A percentile compares a stretch with the other conserved stretches of the same genome.
Conservation (phyloP, 2,888 invertebrate species). For the Baronia brevicornis region DNA sequence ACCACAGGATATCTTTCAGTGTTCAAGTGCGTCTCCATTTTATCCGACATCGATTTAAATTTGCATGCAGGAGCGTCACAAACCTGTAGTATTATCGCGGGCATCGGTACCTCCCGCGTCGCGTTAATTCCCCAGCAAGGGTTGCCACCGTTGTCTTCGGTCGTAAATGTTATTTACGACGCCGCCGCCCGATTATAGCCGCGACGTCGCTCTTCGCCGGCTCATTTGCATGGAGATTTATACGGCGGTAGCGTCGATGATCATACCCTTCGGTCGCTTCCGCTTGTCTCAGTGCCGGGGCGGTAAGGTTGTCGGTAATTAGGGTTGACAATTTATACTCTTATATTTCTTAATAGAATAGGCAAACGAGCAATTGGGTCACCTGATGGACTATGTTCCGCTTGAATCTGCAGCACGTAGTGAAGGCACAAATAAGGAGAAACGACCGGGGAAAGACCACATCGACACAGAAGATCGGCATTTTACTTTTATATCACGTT, state of each 20-base stretch:
- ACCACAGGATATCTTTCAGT: too few species aligned
- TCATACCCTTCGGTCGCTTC: conserved; percentile 40
- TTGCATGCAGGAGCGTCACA: conserved; percentile 13
- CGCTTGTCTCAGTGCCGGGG: conserved; percentile 20
- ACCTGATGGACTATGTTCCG: too few species aligned
- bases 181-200: conserved; percentile 53
- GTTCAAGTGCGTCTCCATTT: too few species aligned
- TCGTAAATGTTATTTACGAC: conserved; percentile 65
- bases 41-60: too few species aligned
- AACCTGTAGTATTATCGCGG: conserved; percentile 16
- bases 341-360: too few species aligned
- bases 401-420: too few species aligned
- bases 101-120: conserved; percentile 40
- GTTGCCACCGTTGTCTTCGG: conserved; percentile 40
- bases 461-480: too few species aligned
- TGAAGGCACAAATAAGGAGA: too few species aligned
- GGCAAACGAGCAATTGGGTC: too few species aligned
- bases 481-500: too few species aligned
- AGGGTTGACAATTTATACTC: not conserved
- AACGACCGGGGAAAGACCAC: too few species aligned
- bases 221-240: conserved; percentile 69
- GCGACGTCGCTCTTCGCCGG: conserved; percentile 46
- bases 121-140: conserved; percentile 46
- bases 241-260: conserved; percentile 33
- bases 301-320: conserved; percentile 7